Conservation (phyloP, 2,888 invertebrate species). For the Lordiphosa andalusiaca region DNA sequence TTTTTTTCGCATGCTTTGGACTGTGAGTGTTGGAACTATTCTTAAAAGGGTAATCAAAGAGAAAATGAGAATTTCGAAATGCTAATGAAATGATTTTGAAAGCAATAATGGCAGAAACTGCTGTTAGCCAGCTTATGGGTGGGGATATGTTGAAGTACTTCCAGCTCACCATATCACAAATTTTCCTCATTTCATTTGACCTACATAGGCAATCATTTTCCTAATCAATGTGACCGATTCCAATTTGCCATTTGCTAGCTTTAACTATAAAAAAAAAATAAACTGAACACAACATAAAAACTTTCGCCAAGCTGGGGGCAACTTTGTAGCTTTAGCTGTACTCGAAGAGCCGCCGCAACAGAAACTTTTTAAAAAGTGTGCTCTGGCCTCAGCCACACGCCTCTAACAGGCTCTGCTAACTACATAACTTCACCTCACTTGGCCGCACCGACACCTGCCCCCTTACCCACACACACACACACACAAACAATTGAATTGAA, state of each 20-base stretch:
- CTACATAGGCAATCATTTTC: no score
- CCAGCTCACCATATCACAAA: no score
- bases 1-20: conserved; percentile 23
- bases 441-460: conserved; percentile 1
- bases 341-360: conserved; percentile 54
- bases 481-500: conserved; percentile 59
- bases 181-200: no score
- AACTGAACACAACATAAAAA: conserved; percentile 9
- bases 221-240: no score
- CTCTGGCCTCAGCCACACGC: conserved; percentile 44
- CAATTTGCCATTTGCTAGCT: not conserved
- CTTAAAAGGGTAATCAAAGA: no score
- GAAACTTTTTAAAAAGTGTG: conserved; percentile 59
- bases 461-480: conserved; percentile 11
- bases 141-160: no score
- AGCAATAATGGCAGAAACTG: no score
- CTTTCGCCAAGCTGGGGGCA: conserved; percentile 23
- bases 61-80: no score
- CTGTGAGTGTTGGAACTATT: conserved; percentile 11
- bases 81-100: no score
- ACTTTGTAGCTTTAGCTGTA: conserved; percentile 54
- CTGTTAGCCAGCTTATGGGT: no score
- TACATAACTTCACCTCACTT: conserved; percentile 8
- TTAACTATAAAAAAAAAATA: not conserved
- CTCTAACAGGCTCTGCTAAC: conserved; percentile 22